Evolutionary conservation across 2,888 invertebrate genomes (phyloP).

Genomic region (Stenoptilia bipunctidactyla): DNA sequence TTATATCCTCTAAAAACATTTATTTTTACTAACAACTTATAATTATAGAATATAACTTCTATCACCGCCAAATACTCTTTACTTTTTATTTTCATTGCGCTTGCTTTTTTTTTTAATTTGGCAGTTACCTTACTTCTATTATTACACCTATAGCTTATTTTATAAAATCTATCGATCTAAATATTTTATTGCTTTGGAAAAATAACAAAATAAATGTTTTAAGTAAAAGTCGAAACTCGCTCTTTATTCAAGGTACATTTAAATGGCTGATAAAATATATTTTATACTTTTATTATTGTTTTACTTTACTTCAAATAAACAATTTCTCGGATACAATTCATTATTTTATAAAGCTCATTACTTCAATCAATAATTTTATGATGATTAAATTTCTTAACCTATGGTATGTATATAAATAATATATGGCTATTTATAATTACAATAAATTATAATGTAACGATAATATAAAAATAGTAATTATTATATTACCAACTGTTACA

Average conservation of each 20-base stretch:
- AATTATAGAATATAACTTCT: constrained; percentile 10
- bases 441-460: constrained; percentile 35
- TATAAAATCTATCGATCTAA: background rate
- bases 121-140: constrained; percentile 52
- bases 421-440: constrained; percentile 66
- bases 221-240: constrained; percentile 29
- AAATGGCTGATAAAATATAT: constrained; percentile 39
- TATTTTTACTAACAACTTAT: background rate
- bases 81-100: constrained; percentile 25
- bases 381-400: constrained; percentile 64
- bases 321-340: constrained; percentile 29
- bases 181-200: constrained; percentile 63
- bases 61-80: constrained; percentile 45
- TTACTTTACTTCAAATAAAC: background rate
- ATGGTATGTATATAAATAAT: constrained; percentile 71
- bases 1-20: constrained; percentile 36
- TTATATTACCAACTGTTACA: constrained; percentile 39
- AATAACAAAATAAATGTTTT: constrained; percentile 45
- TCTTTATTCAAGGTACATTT: constrained; percentile 44
- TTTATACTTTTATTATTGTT: constrained; percentile 31
- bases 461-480: constrained; percentile 28
- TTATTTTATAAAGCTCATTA: constrained; percentile 65
- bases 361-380: constrained; percentile 64
- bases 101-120: constrained; percentile 35
- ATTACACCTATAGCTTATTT: constrained; percentile 44